Evolutionary conservation across 2,113 vertebrate species (phyloP), one percentile per base, ranked within the genome.

Genomic region (Pontoporia blainvillei): DNA sequence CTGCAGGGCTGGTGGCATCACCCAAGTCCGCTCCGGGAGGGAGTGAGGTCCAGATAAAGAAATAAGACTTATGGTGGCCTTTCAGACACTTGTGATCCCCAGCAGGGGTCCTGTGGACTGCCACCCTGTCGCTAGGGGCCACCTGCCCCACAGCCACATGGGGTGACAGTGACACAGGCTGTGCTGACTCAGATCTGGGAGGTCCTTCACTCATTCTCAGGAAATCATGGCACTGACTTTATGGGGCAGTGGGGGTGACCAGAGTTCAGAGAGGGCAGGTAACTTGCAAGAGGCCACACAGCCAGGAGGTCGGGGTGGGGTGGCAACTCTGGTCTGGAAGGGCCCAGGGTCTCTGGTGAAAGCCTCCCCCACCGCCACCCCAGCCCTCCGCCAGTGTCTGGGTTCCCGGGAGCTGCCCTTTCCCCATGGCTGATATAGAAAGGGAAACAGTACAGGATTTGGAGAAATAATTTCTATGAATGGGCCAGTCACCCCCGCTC

Each of bases 391-490:
- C 44, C n/a, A 2, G 2, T 4, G 17, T 23, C 71, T 59, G 72
- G 23, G 41, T 23, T 81, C 62, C 69, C 3, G 0, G 44, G 52
- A 34, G 59, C 76, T 39, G 34, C 71, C 82, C 44, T 61, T 49
- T 69, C 31, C 41, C n/a, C 0, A 10, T 11, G 20, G 34, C 27
- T 1, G 8, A 15, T 8, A 27, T 36, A 7, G 34, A 23, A 52
- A 23, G 23, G 54, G 41, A 72, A 62, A 31, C 4, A 6, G 18
- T 5, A 11, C 27, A 1, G 14, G 69, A 36, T 67, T 2, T 1
- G 41, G 31, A 52, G 44, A 61, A 39, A 20, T 10, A 2, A 76
- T 95, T 93, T 93, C 93, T 90, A 49, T 96, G 95, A 97, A 97
- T 96, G 94, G 84, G 14, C 75, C 44, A 44, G 11, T 29, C 31